Evolutionary conservation across 1,140 invertebrate species (phyloP), one percentile per base, ranked within the genome.

Genomic region (Samia ricini): DNA sequence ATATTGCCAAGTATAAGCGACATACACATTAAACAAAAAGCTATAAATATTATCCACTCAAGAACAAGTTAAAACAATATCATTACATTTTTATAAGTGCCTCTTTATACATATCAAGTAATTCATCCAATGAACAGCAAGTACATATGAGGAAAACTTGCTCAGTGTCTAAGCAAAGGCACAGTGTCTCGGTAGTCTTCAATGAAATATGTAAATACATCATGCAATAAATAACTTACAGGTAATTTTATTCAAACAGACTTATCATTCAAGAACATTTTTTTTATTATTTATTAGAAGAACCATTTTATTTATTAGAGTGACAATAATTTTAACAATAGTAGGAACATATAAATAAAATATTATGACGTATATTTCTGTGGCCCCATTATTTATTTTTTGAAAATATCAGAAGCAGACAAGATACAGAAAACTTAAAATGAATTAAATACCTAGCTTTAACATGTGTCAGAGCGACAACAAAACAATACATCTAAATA

Each of bases 381-480:
- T n/a, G n/a, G n/a, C n/a, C n/a, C n/a, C n/a, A n/a, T 26, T 26
- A 26, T 26, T 26, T 26, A 26, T 26, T 26, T 26, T 26, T 42
- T 15, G 10, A 42, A 15, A 1, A 42, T 42, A 12, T 42, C 10
- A 42, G 12, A 42, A 42, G 15, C n/a, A 15, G n/a, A 10, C 10
- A 5, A 42, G 33, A 42, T 42, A 12, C n/a, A 15, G 33, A 42
- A 15, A 42, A 42, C 33, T 42, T 42, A 42, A 7, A 15, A 42
- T 42, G 12, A 42, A 42, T 42, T 42, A 42, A 42, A 42, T 42
- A n/a, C n/a, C n/a, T n/a, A 42, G 15, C 33, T 42, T 2, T 51
- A 52, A 52, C 51, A 52, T n/a, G 20, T 52, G 51, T 52, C 20
- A 1, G 8, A 52, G 51, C n/a, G 23, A 52, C 51, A 52, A 21